Evolutionary conservation across 2,888 invertebrate genomes (phyloP), one percentile per base, ranked within the genome.

Genomic region (Gymnosoma rotundatum): DNA sequence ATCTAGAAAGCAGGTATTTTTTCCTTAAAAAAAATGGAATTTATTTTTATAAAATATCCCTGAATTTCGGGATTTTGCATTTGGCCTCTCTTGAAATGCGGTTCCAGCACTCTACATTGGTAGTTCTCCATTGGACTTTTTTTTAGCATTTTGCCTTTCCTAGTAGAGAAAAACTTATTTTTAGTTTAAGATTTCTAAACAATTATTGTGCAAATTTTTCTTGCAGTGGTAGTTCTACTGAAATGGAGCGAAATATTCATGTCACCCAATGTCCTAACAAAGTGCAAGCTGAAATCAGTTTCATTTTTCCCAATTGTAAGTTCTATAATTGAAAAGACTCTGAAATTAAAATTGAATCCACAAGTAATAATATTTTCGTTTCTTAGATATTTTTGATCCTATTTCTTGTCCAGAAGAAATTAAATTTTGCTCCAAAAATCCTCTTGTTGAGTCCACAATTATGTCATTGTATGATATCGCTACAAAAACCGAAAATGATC

Each of bases 241-340:
- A 94, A 14, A 94, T 95, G 87, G 94, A 94, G 79, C 94, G 94
- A 83, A 97, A 97, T 90, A 96, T 98, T 0, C 97, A 98, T 90
- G 97, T 96, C 10, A 97, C 98, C 86, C 94, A 94, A 83, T 94
- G 93, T 88, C 91, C 93, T 18, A 92, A 93, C 0, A 94, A 94
- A 63, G 95, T 97, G 0, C 93, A 95, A 69, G 93, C 95, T 84
- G 98, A 98, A 92, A 97, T 98, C 88, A 94, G 95, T 90, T 98
- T 96, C 92, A 97, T 98, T 92, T 98, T 97, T 92, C 97, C 97
- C 1, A 94, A 95, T 88, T 94, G 90, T 91, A 86, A 88, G 89
- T 87, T 21, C 0, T 16, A 8, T 52, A 7, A 75, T 38, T 61
- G 0, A 16, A 12, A 0, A 48, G 21, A 52, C 20, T 18, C 10